phyloP scores from a whole-genome alignment of 2,113 vertebrate genomes.

The Scopus umbretta region DNA sequence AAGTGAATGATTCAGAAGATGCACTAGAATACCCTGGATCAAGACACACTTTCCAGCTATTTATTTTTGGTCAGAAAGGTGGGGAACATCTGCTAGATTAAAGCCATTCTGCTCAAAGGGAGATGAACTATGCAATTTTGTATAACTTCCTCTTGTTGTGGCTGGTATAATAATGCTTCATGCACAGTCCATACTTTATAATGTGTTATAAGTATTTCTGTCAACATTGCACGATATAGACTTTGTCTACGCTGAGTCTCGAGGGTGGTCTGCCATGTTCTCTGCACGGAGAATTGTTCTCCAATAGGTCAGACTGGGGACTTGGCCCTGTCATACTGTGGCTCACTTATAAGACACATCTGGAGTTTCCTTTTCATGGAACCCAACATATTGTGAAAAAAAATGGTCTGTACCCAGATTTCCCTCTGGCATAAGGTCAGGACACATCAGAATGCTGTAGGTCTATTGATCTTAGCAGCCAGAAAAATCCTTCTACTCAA shows the following conservation, averaged over 20 bases:
- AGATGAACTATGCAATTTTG: neutral
- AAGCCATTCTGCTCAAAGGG: neutral
- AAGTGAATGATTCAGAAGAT: neutral
- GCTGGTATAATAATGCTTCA: fast-evolving
- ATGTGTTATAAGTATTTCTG: neutral
- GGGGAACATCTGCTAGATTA: neutral
- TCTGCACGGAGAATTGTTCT: neutral
- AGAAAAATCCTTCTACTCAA: neutral
- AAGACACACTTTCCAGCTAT: neutral
- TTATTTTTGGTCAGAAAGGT: neutral
- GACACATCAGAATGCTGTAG: neutral
- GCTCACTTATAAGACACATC: neutral
- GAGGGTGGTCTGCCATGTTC: neutral
- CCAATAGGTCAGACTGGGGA: neutral
- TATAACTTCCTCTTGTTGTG: neutral
- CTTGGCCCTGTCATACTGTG: neutral
- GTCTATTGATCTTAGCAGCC: neutral
- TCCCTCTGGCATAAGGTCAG: neutral
- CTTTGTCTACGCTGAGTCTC: neutral
- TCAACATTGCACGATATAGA: fast-evolving
- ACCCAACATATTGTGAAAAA: neutral
- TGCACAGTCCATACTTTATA: neutral
- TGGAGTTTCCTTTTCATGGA: neutral
- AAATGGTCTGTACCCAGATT: neutral
- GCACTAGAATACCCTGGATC: neutral